A percentile compares a stretch with the other conserved stretches of the same genome.
phyloP scores from a whole-genome alignment of 2,888 invertebrate species.

The Erynnis tages region DNA sequence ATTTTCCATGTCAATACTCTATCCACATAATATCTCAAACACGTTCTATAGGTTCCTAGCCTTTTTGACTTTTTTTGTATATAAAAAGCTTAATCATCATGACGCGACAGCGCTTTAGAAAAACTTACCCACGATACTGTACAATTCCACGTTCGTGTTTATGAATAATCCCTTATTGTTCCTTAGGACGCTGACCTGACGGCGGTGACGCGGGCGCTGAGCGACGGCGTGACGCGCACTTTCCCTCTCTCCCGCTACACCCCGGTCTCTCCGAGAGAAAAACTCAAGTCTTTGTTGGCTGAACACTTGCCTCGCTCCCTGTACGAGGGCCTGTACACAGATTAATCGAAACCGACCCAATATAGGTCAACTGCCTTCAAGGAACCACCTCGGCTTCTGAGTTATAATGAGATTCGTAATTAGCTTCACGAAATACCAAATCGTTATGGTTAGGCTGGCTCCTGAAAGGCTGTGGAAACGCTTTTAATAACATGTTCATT shows the following conservation, averaged over 20 bases:
- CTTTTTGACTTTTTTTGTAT: neutral
- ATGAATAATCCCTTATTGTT: slow-evolving; percentile 31
- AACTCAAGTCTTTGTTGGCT: slow-evolving; percentile 89
- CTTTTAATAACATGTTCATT: slow-evolving; percentile 20
- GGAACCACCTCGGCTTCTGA: slow-evolving; percentile 11
- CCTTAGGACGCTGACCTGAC: slow-evolving; percentile 87
- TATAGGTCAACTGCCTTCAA: slow-evolving; percentile 19
- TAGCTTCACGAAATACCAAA: slow-evolving; percentile 7
- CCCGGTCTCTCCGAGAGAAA: slow-evolving; percentile 89
- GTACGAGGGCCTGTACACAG: slow-evolving; percentile 88
- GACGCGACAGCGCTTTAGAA: slow-evolving; percentile 10
- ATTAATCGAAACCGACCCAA: slow-evolving; percentile 45
- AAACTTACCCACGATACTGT: neutral
- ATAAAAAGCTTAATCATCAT: slow-evolving; percentile 6
- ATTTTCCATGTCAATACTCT: too few species aligned
- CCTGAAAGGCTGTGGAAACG: slow-evolving; percentile 19
- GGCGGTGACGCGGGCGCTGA: slow-evolving; percentile 87
- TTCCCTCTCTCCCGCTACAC: slow-evolving; percentile 93
- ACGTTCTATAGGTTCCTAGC: too few species aligned
- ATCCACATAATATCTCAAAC: too few species aligned
- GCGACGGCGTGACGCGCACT: slow-evolving; percentile 89
- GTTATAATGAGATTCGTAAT: slow-evolving; percentile 18
- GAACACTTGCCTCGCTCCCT: slow-evolving; percentile 91
- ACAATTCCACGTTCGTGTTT: neutral
- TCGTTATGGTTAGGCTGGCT: slow-evolving; percentile 3